phyloP scores from a whole-genome alignment of 1,140 invertebrate species.

The Dryas iulia region DNA sequence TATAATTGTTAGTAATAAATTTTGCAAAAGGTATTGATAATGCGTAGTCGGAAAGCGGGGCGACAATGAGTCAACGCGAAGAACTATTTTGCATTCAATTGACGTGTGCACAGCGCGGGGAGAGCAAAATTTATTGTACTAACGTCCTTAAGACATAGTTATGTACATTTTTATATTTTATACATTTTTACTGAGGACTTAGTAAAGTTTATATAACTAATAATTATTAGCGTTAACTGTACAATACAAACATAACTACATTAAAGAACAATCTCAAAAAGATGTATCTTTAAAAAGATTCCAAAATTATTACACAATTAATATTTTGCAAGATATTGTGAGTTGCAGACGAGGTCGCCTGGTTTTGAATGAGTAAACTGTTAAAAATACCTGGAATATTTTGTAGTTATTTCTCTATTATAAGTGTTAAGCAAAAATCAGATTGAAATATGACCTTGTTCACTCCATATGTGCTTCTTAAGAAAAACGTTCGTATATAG shows the following conservation, averaged over 20 bases:
- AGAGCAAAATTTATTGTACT: constrained; percentile 50
- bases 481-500: neutral
- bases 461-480: neutral
- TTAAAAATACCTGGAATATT: constrained; percentile 8
- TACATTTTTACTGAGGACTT: neutral
- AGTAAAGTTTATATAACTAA: too few relatives aligned
- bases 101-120: constrained; percentile 41
- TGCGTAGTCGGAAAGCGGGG: constrained; percentile 45
- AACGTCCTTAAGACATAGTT: constrained; percentile 22
- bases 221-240: too few relatives aligned
- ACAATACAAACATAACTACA: neutral
- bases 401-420: neutral
- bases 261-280: neutral
- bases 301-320: neutral
- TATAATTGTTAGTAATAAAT: neutral
- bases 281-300: neutral
- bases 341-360: constrained; percentile 13
- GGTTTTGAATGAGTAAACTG: constrained; percentile 16
- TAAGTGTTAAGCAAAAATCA: neutral
- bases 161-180: neutral
- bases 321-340: constrained; percentile 13
- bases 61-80: constrained; percentile 64
- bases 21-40: neutral
- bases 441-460: neutral
- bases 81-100: constrained; percentile 63